A percentile compares a stretch with the other conserved stretches of the same genome.
Evolutionary conservation across 2,888 invertebrate genomes (phyloP).

Genomic region (Eupithecia inturbata): DNA sequence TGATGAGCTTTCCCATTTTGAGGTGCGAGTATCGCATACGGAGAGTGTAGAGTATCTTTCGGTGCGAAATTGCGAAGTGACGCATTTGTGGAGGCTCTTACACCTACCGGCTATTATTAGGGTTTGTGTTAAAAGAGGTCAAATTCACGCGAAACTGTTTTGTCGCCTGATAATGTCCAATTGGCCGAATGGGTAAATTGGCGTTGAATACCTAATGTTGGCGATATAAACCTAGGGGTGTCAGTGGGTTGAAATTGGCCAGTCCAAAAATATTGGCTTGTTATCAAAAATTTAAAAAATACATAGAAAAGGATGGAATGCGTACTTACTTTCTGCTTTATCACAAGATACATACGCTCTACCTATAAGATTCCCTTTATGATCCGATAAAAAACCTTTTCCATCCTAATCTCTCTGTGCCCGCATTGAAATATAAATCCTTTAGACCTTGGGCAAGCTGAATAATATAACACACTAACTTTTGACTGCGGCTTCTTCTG

Average conservation of each 20-base stretch:
- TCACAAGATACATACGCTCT: not conserved
- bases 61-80: constrained; percentile 6
- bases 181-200: not conserved
- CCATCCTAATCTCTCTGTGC: constrained; percentile 28
- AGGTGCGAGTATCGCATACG: not conserved
- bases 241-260: not conserved
- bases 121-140: not conserved
- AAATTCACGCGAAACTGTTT: not conserved
- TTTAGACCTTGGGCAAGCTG: constrained; percentile 18
- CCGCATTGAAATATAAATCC: constrained; percentile 35
- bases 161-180: not conserved
- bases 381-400: constrained; percentile 29
- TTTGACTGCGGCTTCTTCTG: not conserved
- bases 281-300: not conserved
- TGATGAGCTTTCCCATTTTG: constrained; percentile 25
- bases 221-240: not conserved
- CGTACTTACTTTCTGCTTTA: not conserved
- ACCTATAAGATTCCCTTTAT: constrained; percentile 23
- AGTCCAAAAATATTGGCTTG: not conserved
- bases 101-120: not conserved
- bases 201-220: not conserved
- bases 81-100: not conserved
- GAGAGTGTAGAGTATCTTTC: constrained; percentile 12
- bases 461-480: constrained; percentile 1
- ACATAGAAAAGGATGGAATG: not conserved